Evolutionary conservation across 2,888 invertebrate species (phyloP), one percentile per base, ranked within the genome.

Genomic region (Acanthoscelides obtectus): DNA sequence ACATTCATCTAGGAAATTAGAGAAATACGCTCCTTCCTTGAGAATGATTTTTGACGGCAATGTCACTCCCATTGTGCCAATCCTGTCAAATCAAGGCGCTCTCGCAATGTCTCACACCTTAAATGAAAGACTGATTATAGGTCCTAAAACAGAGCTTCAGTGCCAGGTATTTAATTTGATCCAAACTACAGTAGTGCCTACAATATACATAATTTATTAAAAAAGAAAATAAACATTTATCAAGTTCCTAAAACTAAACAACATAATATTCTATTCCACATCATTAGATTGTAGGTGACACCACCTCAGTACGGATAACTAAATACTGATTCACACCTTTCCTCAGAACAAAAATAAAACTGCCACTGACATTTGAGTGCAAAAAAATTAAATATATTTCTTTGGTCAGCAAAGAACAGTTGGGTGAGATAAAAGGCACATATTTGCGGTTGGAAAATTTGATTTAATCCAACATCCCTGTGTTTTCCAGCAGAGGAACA

Each of bases 401-500:
- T 6, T 17, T 12, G 45, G 45, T 45, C n/a, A n/a, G n/a, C n/a
- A 45, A 45, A 25, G 17, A 45, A 45, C 45, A 45, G 5, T n/a
- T 45, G 17, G 12, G 45, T 45, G 45, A 45, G 45, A 17, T 45
- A 45, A 45, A 45, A 45, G 45, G 45, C 45, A 45, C 45, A 45
- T 3, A 12, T 45, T 45, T 6, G 45, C 45, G 12, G 45, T 45
- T 12, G 3, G 17, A 17, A 12, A 17, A 45, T 45, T 45, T 45
- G 12, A 12, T 45, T 45, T 12, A 45, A 45, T 45, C 45, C 17
- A 45, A 17, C 17, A 45, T 4, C 17, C 45, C 45, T 1, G 45
- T 12, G 45, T 45, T 45, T 67, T 76, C 72, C 71, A 79, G 72
- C 69, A 79, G 75, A 73, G 77, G 78, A 64, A 72, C 70, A 22